Evolutionary conservation across 2,113 vertebrate genomes (phyloP).

Genomic region (Ochotona curzoniae): DNA sequence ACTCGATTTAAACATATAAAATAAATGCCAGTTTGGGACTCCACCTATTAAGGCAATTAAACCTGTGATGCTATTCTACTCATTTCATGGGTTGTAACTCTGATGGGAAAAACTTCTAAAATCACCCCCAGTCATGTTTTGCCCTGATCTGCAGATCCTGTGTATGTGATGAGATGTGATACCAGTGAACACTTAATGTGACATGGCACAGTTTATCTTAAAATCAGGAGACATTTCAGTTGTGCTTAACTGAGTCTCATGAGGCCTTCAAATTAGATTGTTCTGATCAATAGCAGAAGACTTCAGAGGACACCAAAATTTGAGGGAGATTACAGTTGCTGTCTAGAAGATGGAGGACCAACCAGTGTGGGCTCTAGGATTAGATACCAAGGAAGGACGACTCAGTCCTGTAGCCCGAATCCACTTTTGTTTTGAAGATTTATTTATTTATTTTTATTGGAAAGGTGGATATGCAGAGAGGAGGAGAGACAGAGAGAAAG

Average conservation of each 20-base stretch:
- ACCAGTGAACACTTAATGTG: not conserved
- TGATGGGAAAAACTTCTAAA: not conserved
- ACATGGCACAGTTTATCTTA: not conserved
- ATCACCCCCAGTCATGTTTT: not conserved
- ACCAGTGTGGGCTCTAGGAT: not conserved
- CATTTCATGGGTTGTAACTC: not conserved
- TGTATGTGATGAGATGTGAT: not conserved
- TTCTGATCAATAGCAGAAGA: not conserved
- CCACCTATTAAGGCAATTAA: not conserved
- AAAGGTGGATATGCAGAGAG: no score
- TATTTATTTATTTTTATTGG: no score
- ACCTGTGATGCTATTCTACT: not conserved
- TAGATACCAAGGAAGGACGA: not conserved
- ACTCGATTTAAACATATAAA: not conserved
- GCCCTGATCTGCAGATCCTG: not conserved
- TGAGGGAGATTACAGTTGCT: rapidly evolving
- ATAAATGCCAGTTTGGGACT: not conserved
- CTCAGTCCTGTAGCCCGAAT: not conserved
- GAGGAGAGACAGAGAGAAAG: no score
- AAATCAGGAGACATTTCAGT: not conserved
- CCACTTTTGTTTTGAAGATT: no score
- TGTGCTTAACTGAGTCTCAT: not conserved
- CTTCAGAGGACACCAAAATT: not conserved
- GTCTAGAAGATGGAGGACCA: not conserved
- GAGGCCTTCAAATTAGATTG: not conserved